A percentile compares a stretch with the other conserved stretches of the same genome.
These are phyloP conservation scores for Arvicanthis niloticus DNA, from an alignment of 2,113 vertebrate species.

Conservation along the genomic window DNA sequence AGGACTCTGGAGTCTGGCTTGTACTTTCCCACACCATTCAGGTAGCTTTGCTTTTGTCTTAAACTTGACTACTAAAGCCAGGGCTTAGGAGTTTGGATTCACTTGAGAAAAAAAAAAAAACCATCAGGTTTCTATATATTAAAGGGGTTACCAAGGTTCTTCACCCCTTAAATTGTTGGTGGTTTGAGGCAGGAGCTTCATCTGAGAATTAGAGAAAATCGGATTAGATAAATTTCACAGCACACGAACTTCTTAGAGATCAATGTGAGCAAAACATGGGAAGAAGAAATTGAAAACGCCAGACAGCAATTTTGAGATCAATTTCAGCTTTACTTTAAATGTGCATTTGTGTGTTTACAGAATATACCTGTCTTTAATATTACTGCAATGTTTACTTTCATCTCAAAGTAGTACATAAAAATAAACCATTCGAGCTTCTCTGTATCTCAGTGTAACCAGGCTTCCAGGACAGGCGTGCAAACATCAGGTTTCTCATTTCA, in stretches of 20 bases:
- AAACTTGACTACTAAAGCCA: slow-evolving; percentile 37
- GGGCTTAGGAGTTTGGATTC: background rate
- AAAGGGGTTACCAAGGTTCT: slow-evolving; percentile 65
- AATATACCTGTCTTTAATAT: slow-evolving; percentile 69
- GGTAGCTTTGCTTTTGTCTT: background rate
- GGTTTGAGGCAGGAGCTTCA: slow-evolving; percentile 66
- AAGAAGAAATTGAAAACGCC: slow-evolving; percentile 69
- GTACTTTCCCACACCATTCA: slow-evolving; percentile 47
- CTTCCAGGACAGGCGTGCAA: slow-evolving; percentile 81
- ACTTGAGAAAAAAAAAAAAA: slow-evolving; percentile 28
- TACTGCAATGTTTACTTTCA: slow-evolving; percentile 50
- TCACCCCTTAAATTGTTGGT: slow-evolving; percentile 62
- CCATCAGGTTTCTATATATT: slow-evolving; percentile 54
- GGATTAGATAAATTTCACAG: slow-evolving; percentile 58
- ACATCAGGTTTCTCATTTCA: slow-evolving; percentile 59
- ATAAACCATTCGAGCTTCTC: slow-evolving; percentile 79
- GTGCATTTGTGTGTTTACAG: slow-evolving; percentile 64
- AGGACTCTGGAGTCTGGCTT: background rate
- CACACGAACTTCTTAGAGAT: slow-evolving; percentile 40
- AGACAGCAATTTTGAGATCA: slow-evolving; percentile 73
- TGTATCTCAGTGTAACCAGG: slow-evolving; percentile 83
- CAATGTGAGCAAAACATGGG: slow-evolving; percentile 29
- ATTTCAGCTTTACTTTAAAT: slow-evolving; percentile 79
- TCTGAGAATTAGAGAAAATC: slow-evolving; percentile 72
- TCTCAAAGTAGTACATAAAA: slow-evolving; percentile 66